phyloP scores from a whole-genome alignment of 2,797 vertebrate species.

The Xenentodon cancila region DNA sequence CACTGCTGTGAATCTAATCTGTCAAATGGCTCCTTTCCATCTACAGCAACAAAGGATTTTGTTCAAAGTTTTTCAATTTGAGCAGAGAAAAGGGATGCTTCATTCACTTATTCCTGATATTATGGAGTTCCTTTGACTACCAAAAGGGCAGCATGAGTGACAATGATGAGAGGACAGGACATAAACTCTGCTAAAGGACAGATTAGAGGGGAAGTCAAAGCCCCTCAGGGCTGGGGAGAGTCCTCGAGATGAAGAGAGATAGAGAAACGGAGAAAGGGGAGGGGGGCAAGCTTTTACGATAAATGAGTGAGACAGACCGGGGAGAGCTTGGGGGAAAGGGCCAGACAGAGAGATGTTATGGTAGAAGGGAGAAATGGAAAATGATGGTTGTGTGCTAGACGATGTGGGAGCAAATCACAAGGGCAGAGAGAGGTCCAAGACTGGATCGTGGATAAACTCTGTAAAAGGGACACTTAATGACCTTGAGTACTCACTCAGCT shows the following conservation, averaged over 20 bases:
- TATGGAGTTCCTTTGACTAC: constrained; percentile 31
- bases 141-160: constrained; percentile 37
- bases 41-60: constrained; percentile 21
- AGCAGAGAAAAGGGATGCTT: constrained; percentile 1
- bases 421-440: constrained; percentile 30
- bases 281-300: constrained; percentile 51
- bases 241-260: constrained; percentile 67
- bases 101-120: constrained; percentile 25
- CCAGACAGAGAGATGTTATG: constrained; percentile 72
- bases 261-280: constrained; percentile 36
- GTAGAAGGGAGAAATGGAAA: constrained; percentile 67
- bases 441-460: constrained; percentile 18
- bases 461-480: constrained; percentile 17
- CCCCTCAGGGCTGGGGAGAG: constrained; percentile 53
- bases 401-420: constrained; percentile 47
- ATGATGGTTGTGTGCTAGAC: constrained; percentile 57
- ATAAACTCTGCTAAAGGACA: constrained; percentile 40
- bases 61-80: constrained; percentile 8
- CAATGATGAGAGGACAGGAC: constrained; percentile 22
- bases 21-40: constrained; percentile 37
- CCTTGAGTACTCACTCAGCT: constrained; percentile 5
- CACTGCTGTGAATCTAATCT: constrained; percentile 45
- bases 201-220: constrained; percentile 57
- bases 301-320: constrained; percentile 63
- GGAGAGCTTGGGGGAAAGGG: constrained; percentile 37